phyloP scores from a whole-genome alignment of 2,113 vertebrate genomes.

The Clinocottus analis region DNA sequence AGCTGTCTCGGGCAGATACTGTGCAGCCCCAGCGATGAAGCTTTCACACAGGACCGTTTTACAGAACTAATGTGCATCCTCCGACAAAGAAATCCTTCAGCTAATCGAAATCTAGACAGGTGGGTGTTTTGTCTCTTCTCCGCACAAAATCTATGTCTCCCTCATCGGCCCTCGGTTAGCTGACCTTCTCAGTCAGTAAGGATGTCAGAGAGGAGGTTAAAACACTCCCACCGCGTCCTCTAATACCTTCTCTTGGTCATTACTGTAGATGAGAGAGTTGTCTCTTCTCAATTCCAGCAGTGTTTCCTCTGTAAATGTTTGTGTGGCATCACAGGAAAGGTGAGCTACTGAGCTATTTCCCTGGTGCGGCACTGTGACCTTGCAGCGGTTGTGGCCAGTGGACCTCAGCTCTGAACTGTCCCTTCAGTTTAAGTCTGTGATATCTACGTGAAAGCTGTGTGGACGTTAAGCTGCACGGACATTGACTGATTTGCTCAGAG shows the following conservation, averaged over 20 bases:
- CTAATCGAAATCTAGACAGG: conserved; percentile 20
- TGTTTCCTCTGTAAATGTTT: conserved; percentile 44
- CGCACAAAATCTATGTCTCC: neutral
- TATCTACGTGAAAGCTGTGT: conserved; percentile 7
- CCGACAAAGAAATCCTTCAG: conserved; percentile 13
- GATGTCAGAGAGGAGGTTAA: conserved; percentile 8
- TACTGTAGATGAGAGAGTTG: conserved; percentile 8
- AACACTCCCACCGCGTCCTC: conserved; percentile 24
- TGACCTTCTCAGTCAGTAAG: conserved; percentile 8
- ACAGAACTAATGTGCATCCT: conserved; percentile 6
- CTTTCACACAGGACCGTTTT: conserved; percentile 4
- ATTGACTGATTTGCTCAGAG: conserved; percentile 12
- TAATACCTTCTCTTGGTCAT: conserved; percentile 29
- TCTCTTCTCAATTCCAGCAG: neutral
- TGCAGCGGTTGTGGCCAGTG: conserved; percentile 20
- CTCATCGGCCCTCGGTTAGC: neutral
- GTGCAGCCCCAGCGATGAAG: conserved; percentile 8
- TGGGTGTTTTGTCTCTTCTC: neutral
- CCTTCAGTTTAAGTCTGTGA: conserved; percentile 20
- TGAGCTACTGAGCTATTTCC: conserved; percentile 39
- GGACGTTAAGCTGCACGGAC: conserved; percentile 4
- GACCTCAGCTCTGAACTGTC: conserved; percentile 18
- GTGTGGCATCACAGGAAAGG: conserved; percentile 46
- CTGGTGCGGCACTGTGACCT: conserved; percentile 37
- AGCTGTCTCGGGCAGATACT: conserved; percentile 13